Base-by-base conservation (phyloP, 2,797 vertebrate species). In the Gallinago solitaria region DNA sequence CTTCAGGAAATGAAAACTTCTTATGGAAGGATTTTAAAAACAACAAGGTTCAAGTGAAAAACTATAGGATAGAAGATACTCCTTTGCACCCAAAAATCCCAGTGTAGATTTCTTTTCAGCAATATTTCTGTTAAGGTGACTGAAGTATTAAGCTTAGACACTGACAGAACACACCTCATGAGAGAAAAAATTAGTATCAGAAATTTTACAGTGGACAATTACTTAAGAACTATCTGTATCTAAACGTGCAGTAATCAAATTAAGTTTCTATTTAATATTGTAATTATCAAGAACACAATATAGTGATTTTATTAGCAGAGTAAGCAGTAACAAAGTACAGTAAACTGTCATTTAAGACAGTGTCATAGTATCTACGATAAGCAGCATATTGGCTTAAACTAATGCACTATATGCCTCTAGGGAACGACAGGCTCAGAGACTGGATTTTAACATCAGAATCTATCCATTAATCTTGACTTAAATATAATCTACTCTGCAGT, bases 251-350 rank as follows among this genome's bases (percentile, higher is more conserved):
- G 97, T 99, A 99, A 99, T 99, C 97, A 96, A 98, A 99, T 99
- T 99, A 99, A 98, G 98, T 98, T 98, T 99, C 98, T 98, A 98
- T 99, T 99, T 98, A 99, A 99, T 99, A 98, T 98, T 98, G 96
- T 98, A 98, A 99, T 99, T 99, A 99, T 98, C 97, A 98, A 98
- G 98, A 98, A 98, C 98, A 98, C 98, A 98, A 98, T 98, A 98
- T 97, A 98, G 98, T 99, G 99, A 99, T 99, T 99, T 99, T 98
- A 99, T 99, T 99, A 98, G 80, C 90, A 97, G 96, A 97, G 97
- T 96, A 97, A 97, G 97, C 95, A 98, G 97, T 97, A 98, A 98
- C 98, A 97, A 98, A 98, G 97, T 97, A 97, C 97, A 98, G 97
- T 95, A 97, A 97, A 97, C 97, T 97, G 92, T 98, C 98, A 98